phyloP scores from a whole-genome alignment of 1,140 invertebrate species.

The Halictus rubicundus region DNA sequence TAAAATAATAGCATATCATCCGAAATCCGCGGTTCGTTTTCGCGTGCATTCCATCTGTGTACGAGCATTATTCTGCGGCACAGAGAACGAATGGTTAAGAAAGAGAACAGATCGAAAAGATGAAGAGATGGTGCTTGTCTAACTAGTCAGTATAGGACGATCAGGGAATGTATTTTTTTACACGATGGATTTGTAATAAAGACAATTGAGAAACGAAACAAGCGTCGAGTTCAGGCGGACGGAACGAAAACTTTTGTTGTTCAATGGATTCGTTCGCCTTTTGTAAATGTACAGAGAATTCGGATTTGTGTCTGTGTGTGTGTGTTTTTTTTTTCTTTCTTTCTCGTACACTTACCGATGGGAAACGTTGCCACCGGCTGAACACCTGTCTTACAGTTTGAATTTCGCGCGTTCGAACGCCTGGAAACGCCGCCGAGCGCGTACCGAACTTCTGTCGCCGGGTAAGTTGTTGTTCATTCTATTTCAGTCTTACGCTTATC shows the following conservation, averaged over 20 bases:
- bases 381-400: neutral
- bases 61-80: conserved; percentile 5
- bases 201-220: conserved; percentile 40
- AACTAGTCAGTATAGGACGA: conserved; percentile 74
- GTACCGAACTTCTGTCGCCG: neutral
- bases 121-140: conserved; percentile 45
- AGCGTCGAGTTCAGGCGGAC: conserved; percentile 24
- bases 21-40: neutral
- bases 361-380: too few species aligned
- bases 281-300: too few species aligned
- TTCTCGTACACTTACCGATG: too few species aligned
- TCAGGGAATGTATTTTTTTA: conserved; percentile 76
- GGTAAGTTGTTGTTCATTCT: conserved; percentile 22
- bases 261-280: too few species aligned
- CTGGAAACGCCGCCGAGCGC: neutral
- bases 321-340: too few species aligned
- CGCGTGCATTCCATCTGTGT: conserved; percentile 29
- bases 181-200: conserved; percentile 61
- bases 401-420: neutral
- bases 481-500: neutral
- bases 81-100: neutral
- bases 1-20: conserved; percentile 22
- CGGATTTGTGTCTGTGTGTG: too few species aligned
- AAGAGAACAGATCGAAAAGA: neutral
- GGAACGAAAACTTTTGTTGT: neutral